These are phyloP conservation scores for Tuta absoluta DNA, from an alignment of 2,888 invertebrate species.

Conservation along the genomic window DNA sequence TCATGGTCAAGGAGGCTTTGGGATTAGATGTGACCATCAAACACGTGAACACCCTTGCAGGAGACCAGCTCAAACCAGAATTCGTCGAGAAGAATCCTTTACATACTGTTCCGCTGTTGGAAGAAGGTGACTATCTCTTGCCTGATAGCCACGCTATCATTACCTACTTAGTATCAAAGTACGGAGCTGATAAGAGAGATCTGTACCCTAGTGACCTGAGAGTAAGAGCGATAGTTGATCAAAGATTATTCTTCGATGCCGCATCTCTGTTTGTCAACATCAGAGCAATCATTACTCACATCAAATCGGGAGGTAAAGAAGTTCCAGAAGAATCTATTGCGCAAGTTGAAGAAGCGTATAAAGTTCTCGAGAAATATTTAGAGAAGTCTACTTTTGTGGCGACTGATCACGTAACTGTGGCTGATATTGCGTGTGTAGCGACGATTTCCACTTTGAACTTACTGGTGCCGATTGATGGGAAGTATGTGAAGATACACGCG, in stretches of 20 bases:
- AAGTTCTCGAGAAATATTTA: slow-evolving; percentile 49
- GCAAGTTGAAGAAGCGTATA: slow-evolving; percentile 45
- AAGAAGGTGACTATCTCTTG: slow-evolving; percentile 52
- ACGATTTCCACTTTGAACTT: slow-evolving; percentile 43
- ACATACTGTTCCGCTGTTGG: slow-evolving; percentile 49
- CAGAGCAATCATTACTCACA: slow-evolving; percentile 29
- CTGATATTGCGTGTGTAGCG: slow-evolving; percentile 50
- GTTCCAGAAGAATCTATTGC: slow-evolving; percentile 37
- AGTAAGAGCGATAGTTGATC: slow-evolving; percentile 46
- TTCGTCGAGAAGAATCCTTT: slow-evolving; percentile 51
- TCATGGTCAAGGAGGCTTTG: slow-evolving; percentile 47
- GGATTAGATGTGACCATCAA: slow-evolving; percentile 42
- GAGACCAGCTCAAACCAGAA: slow-evolving; percentile 45
- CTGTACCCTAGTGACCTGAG: slow-evolving; percentile 49
- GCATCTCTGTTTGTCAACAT: slow-evolving; percentile 42
- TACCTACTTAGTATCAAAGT: slow-evolving; percentile 53
- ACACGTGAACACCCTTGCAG: slow-evolving; percentile 38
- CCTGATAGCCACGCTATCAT: slow-evolving; percentile 55
- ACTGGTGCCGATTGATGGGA: slow-evolving; percentile 43
- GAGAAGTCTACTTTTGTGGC: slow-evolving; percentile 44
- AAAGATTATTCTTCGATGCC: slow-evolving; percentile 49
- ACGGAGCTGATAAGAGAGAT: slow-evolving; percentile 47
- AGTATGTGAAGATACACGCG: slow-evolving; percentile 42
- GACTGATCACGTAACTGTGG: slow-evolving; percentile 46
- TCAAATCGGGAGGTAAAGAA: slow-evolving; percentile 32